phyloP scores from a whole-genome alignment of 2,113 vertebrate genomes.

The Drymodes brunneopygia region DNA sequence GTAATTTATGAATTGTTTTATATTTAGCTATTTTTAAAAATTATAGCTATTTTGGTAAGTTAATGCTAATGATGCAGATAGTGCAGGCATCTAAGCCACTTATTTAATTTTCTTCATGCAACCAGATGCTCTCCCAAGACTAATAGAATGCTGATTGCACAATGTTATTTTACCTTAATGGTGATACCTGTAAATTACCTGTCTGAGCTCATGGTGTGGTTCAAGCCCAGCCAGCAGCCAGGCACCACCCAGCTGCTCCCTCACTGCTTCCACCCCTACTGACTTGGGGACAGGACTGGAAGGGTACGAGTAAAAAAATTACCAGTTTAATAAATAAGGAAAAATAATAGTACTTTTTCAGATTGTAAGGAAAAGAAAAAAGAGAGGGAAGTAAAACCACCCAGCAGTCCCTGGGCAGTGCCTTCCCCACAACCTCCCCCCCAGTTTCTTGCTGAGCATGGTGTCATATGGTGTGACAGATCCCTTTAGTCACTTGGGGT shows the following conservation, averaged over 20 bases:
- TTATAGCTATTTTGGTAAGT: not conserved
- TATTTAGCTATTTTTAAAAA: not conserved
- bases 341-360: not conserved
- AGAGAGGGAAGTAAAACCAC: not conserved
- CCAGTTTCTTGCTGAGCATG: not conserved
- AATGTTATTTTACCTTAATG: not conserved
- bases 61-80: not conserved
- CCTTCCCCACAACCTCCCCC: rapidly evolving
- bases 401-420: rapidly evolving
- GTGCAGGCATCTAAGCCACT: not conserved
- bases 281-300: not conserved
- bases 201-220: not conserved
- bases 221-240: not conserved
- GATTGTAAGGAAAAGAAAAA: not conserved
- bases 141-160: not conserved
- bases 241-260: not conserved
- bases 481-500: not conserved
- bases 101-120: not conserved
- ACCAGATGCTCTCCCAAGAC: not conserved
- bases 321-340: not conserved
- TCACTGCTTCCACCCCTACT: rapidly evolving
- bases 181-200: not conserved
- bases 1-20: not conserved
- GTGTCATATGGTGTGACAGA: rapidly evolving
- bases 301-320: not conserved